Percentiles rank a stretch among this genome's conserved stretches.
Conservation (phyloP, 2,113 vertebrate genomes). For the Oenanthe oenanthe region DNA sequence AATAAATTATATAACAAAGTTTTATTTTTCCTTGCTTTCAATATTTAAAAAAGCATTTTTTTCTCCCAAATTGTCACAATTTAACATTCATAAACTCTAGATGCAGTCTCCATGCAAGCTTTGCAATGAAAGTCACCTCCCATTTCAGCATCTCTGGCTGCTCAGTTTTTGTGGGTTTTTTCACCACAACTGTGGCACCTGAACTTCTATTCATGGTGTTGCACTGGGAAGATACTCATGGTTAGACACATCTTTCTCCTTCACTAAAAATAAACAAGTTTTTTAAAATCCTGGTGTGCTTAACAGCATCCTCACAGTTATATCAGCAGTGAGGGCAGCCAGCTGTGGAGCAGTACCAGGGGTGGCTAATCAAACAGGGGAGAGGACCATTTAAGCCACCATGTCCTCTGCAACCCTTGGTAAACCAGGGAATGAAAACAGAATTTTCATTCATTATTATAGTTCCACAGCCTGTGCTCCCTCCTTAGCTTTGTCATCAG, state of each 20-base stretch:
- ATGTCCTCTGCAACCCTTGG: not conserved
- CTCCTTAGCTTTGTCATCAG: not conserved
- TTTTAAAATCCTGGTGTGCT: not conserved
- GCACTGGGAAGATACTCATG: not conserved
- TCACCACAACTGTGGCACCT: fast-evolving
- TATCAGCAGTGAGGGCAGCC: not conserved
- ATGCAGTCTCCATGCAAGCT: not conserved
- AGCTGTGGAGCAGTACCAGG: not conserved
- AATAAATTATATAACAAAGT: not conserved
- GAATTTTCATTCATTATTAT: not conserved
- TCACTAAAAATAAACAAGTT: fast-evolving
- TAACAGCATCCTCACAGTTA: not conserved
- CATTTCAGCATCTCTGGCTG: not conserved
- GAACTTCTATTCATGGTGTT: not conserved
- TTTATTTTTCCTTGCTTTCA: not conserved
- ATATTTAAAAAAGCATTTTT: not conserved
- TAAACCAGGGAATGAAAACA: not conserved
- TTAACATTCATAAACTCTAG: not conserved
- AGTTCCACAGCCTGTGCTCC: fast-evolving
- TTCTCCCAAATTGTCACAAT: not conserved
- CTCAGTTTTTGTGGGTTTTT: fast-evolving
- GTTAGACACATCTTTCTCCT: not conserved
- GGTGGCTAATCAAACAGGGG: fast-evolving
- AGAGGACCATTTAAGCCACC: fast-evolving
- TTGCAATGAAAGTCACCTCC: not conserved